Conservation (phyloP, 1,140 invertebrate genomes). For the Harpegnathos saltator region DNA sequence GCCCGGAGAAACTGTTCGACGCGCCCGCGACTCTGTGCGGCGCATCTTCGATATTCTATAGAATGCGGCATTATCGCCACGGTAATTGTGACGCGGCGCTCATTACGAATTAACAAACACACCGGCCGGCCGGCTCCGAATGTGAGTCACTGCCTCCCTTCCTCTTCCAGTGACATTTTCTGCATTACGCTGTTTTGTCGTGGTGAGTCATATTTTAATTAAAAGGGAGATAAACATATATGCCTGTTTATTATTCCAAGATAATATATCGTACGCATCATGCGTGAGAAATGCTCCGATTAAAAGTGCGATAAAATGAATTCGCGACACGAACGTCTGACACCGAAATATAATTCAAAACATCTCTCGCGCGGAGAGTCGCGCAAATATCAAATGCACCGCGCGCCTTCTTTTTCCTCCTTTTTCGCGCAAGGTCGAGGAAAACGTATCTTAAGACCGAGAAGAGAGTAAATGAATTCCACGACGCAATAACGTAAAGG, state of each 20-base stretch:
- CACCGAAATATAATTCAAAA: no score
- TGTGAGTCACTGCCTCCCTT: neutral
- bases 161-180: neutral
- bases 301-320: constrained; percentile 4
- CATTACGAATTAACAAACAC: constrained; percentile 50
- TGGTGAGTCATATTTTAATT: neutral
- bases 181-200: neutral
- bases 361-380: no score
- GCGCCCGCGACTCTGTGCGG: constrained; percentile 1
- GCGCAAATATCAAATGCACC: no score
- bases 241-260: neutral
- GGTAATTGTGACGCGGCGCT: constrained; percentile 29
- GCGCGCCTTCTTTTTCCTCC: neutral
- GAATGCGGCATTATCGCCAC: constrained; percentile 48
- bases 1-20: constrained; percentile 45
- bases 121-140: neutral
- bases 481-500: neutral
- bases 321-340: neutral
- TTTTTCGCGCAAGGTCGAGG: neutral
- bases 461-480: neutral
- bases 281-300: neutral
- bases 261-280: neutral
- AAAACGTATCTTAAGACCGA: neutral
- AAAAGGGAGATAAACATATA: neutral
- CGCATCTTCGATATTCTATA: constrained; percentile 66